Conservation (phyloP, 2,113 vertebrate species). For the Columbina picui region DNA sequence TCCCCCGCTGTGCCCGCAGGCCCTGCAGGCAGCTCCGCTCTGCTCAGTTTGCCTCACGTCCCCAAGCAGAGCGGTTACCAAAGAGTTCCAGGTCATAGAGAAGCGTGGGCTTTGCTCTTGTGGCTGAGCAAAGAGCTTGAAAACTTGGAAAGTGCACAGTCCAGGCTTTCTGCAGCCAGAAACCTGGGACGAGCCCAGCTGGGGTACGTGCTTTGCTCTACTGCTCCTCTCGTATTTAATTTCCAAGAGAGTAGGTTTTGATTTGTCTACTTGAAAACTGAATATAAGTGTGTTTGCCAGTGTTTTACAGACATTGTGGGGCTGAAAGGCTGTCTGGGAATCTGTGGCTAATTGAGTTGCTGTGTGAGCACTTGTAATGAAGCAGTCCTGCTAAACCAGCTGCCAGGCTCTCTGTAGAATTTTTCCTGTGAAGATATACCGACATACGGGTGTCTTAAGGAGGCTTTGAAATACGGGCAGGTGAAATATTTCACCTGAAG, state of each 20-base stretch:
- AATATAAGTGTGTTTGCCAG: background rate
- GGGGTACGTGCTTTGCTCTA: background rate
- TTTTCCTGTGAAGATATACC: background rate
- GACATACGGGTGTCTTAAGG: background rate
- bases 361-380: background rate
- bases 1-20: fast-evolving
- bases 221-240: background rate
- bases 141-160: too few relatives aligned
- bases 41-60: too few relatives aligned
- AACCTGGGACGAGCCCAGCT: background rate
- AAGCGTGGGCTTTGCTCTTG: background rate
- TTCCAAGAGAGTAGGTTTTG: background rate
- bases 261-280: background rate
- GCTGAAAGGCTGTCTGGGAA: background rate
- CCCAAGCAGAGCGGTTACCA: background rate
- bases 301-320: background rate
- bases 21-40: background rate
- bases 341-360: background rate
- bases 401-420: background rate
- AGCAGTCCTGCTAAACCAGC: background rate
- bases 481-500: background rate
- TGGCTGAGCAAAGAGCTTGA: background rate
- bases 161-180: background rate
- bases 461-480: background rate
- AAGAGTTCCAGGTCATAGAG: background rate